These are phyloP conservation scores for Delphinapterus leucas DNA, from an alignment of 2,113 vertebrate species.

Conservation along the genomic window DNA sequence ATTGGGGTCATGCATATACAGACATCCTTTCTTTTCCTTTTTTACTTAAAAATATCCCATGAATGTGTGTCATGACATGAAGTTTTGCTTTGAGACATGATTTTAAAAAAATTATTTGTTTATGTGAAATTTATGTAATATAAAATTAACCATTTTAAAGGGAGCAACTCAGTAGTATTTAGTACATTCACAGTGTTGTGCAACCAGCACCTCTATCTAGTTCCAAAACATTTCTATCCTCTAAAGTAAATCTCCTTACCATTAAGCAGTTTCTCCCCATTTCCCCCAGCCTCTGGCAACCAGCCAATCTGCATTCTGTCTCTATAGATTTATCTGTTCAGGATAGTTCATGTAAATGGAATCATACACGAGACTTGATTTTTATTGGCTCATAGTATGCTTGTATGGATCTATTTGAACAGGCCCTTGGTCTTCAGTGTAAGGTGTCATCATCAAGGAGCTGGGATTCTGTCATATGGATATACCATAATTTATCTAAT, in stretches of 20 bases:
- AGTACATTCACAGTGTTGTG: background rate
- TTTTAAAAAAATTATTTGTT: conserved; percentile 2
- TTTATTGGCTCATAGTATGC: background rate
- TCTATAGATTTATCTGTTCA: background rate
- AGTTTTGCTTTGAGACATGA: conserved; percentile 21
- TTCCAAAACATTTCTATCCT: background rate
- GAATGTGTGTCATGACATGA: background rate
- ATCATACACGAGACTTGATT: background rate
- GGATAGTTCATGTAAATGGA: background rate
- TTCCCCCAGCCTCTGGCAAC: background rate
- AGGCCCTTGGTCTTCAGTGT: background rate
- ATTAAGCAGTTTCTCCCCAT: background rate
- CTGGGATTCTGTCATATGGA: background rate
- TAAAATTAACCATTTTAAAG: background rate
- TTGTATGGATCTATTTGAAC: background rate
- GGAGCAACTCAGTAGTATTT: background rate
- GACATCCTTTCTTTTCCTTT: background rate
- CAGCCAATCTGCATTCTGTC: background rate
- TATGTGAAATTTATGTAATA: background rate
- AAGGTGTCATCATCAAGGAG: background rate
- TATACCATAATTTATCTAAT: background rate
- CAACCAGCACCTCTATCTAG: background rate
- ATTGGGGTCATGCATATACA: background rate
- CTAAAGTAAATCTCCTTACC: background rate
- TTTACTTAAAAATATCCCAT: background rate